phyloP scores from a whole-genome alignment of 2,113 vertebrate species.

The Halichoeres trimaculatus region DNA sequence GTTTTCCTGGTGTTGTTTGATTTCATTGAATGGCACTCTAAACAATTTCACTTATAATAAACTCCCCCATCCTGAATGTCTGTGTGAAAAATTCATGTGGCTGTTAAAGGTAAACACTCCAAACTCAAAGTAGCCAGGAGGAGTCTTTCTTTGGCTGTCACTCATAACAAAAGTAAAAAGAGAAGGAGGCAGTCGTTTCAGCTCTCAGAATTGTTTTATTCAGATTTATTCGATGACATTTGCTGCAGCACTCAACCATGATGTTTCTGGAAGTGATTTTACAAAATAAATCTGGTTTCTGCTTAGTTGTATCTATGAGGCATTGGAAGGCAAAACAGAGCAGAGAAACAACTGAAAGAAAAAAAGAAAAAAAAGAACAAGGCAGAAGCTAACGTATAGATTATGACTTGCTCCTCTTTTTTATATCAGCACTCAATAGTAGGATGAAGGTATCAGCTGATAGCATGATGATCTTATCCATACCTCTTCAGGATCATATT shows the following conservation, averaged over 20 bases:
- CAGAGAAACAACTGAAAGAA: slow-evolving; percentile 41
- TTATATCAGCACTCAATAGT: slow-evolving; percentile 5
- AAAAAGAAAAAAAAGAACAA: slow-evolving; percentile 22
- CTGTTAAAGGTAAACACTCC: background rate
- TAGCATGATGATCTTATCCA: background rate
- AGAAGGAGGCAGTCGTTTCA: slow-evolving; percentile 29
- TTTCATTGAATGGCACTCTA: no score
- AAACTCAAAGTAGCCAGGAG: no score
- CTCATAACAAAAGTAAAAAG: slow-evolving; percentile 21
- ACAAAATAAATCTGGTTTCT: slow-evolving; percentile 76
- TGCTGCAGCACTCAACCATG: slow-evolving; percentile 23
- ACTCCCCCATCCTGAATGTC: background rate
- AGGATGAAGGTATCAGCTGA: slow-evolving; percentile 16
- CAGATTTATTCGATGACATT: slow-evolving; percentile 29
- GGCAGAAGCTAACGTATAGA: slow-evolving; percentile 35
- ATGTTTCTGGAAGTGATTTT: slow-evolving; percentile 2
- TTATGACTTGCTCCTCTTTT: slow-evolving; percentile 28
- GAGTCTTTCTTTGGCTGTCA: background rate
- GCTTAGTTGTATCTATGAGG: slow-evolving; percentile 40
- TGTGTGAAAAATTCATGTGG: background rate
- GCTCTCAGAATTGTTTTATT: slow-evolving; percentile 76
- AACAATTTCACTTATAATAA: no score
- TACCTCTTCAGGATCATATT: background rate
- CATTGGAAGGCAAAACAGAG: slow-evolving; percentile 40
- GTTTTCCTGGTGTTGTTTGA: no score